phyloP scores from a whole-genome alignment of 2,797 vertebrate species.

The Mycteria americana region DNA sequence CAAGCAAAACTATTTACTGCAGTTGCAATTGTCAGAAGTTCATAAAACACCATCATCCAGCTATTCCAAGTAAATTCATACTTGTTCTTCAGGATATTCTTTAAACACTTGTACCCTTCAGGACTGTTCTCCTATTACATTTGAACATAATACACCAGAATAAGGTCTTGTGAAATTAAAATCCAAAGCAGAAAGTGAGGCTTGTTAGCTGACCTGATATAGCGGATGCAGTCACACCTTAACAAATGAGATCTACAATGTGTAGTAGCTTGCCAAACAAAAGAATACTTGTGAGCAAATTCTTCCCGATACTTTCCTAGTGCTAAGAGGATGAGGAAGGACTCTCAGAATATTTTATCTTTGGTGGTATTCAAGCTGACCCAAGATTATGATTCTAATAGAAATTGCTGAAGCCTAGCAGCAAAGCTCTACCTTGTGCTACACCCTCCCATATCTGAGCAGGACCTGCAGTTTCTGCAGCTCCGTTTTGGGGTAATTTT shows the following conservation, averaged over 20 bases:
- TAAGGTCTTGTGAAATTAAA: not conserved
- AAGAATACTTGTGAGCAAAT: not conserved
- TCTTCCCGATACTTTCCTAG: not conserved
- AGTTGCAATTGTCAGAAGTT: not conserved
- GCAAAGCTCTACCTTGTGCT: not conserved
- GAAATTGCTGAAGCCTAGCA: not conserved
- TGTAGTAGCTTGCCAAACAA: not conserved
- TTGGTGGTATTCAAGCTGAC: not conserved
- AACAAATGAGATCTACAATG: not conserved
- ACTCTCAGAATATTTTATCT: not conserved
- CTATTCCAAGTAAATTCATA: not conserved
- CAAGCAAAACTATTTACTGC: not conserved
- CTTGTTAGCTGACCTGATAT: not conserved
- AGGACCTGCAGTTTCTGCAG: not conserved
- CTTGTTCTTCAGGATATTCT: not conserved
- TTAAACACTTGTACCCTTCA: not conserved
- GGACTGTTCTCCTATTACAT: not conserved
- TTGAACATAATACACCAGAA: not conserved
- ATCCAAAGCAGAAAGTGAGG: not conserved
- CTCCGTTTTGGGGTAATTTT: not conserved
- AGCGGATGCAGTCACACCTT: not conserved
- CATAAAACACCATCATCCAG: not conserved
- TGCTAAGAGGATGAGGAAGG: not conserved
- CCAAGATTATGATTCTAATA: not conserved
- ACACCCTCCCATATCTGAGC: not conserved